Evolutionary conservation across 2,888 invertebrate species (phyloP).

Genomic region (Cartodere bifasciata): DNA sequence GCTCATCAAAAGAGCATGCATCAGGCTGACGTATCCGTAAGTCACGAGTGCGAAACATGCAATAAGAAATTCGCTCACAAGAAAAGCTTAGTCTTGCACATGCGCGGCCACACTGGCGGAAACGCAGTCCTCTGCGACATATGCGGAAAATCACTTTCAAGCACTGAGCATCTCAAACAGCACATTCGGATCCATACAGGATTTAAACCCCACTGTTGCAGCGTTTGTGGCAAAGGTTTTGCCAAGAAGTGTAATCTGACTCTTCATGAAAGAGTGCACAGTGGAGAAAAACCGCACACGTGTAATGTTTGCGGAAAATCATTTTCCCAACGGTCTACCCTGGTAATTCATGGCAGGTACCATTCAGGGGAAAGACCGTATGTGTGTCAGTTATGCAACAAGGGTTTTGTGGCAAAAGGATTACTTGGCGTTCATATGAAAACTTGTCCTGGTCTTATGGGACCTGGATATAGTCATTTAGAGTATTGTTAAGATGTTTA

Average conservation of each 20-base stretch:
- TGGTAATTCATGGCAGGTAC: constrained; percentile 46
- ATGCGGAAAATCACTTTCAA: constrained; percentile 41
- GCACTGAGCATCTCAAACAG: constrained; percentile 35
- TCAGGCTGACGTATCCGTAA: constrained; percentile 25
- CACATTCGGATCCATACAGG: constrained; percentile 41
- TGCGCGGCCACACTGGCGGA: constrained; percentile 33
- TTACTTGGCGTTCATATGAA: constrained; percentile 12
- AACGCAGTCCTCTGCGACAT: constrained; percentile 39
- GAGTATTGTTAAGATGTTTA: too few species aligned
- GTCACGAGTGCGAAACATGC: constrained; percentile 37
- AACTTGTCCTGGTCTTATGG: constrained; percentile 10
- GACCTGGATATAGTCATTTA: too few species aligned
- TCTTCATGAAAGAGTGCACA: constrained; percentile 45
- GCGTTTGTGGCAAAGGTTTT: constrained; percentile 37
- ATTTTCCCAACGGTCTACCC: constrained; percentile 42
- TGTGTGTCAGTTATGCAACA: constrained; percentile 39
- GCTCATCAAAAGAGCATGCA: constrained; percentile 36
- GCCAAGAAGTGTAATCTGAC: constrained; percentile 45
- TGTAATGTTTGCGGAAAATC: constrained; percentile 45
- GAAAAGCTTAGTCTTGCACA: constrained; percentile 26
- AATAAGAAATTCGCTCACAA: constrained; percentile 28
- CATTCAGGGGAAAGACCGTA: constrained; percentile 45
- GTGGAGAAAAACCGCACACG: constrained; percentile 45
- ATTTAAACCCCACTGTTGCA: constrained; percentile 32
- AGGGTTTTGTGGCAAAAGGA: constrained; percentile 39